Conservation (phyloP, 2,113 vertebrate genomes). For the Pterophyllum scalare region DNA sequence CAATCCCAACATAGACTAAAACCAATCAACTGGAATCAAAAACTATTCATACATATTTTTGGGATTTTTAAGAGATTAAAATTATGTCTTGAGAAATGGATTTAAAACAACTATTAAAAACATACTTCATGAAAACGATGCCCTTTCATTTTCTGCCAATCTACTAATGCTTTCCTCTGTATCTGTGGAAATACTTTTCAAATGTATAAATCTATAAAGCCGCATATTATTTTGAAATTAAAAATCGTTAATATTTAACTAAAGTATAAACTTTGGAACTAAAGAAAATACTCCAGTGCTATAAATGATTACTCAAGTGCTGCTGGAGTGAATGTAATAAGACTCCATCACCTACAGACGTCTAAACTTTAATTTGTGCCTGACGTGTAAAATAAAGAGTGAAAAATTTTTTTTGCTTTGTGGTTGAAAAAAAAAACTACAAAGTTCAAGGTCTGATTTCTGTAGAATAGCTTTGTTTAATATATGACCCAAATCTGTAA, state of each 20-base stretch:
- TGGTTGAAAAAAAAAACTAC: background rate
- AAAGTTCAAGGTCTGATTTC: background rate
- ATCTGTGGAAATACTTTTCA: background rate
- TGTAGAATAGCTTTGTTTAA: background rate
- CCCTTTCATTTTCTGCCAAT: background rate
- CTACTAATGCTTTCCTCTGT: background rate
- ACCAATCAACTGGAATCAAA: background rate
- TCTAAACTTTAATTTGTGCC: background rate
- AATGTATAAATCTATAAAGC: background rate
- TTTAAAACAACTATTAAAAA: background rate
- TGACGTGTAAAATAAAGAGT: background rate
- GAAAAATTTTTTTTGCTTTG: background rate
- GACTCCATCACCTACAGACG: background rate
- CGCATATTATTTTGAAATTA: background rate
- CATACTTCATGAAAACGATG: background rate
- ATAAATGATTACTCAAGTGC: background rate
- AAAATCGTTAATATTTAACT: background rate
- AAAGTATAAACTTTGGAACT: background rate
- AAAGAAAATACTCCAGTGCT: background rate
- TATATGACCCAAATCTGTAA: background rate
- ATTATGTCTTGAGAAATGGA: background rate
- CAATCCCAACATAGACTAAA: background rate
- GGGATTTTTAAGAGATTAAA: background rate
- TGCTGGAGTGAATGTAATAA: background rate
- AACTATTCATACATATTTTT: background rate